Conservation (phyloP, 1,140 invertebrate genomes). For the Drosophila mayri region DNA sequence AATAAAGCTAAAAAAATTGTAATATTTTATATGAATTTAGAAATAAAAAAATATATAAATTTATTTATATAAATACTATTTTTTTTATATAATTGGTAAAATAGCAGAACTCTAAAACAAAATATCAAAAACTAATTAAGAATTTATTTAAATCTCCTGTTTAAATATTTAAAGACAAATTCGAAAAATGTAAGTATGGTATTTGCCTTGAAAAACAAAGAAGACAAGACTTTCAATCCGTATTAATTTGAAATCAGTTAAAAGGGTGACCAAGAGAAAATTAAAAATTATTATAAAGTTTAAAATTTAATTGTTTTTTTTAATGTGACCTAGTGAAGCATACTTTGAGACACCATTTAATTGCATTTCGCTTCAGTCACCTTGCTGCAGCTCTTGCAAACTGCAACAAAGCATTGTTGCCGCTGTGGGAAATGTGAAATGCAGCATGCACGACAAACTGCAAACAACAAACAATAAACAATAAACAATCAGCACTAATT, state of each 20-base stretch:
- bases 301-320: too few relatives aligned
- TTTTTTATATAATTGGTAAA: too few relatives aligned
- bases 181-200: neutral
- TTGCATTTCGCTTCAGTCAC: neutral
- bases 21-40: too few relatives aligned
- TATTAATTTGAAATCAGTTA: neutral
- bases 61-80: neutral
- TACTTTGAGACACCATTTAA: neutral
- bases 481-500: constrained; percentile 69
- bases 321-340: neutral
- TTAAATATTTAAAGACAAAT: neutral
- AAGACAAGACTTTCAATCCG: neutral
- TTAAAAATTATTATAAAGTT: too few relatives aligned
- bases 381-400: constrained; percentile 14
- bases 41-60: neutral
- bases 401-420: constrained; percentile 14
- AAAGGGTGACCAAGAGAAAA: neutral
- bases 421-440: constrained; percentile 61
- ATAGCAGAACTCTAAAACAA: neutral
- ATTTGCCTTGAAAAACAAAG: neutral
- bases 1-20: too few relatives aligned
- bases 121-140: too few relatives aligned
- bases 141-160: too few relatives aligned
- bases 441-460: constrained; percentile 63
- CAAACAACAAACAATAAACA: constrained; percentile 67